phyloP scores from a whole-genome alignment of 2,888 invertebrate species.

The Clusia tigrina region DNA sequence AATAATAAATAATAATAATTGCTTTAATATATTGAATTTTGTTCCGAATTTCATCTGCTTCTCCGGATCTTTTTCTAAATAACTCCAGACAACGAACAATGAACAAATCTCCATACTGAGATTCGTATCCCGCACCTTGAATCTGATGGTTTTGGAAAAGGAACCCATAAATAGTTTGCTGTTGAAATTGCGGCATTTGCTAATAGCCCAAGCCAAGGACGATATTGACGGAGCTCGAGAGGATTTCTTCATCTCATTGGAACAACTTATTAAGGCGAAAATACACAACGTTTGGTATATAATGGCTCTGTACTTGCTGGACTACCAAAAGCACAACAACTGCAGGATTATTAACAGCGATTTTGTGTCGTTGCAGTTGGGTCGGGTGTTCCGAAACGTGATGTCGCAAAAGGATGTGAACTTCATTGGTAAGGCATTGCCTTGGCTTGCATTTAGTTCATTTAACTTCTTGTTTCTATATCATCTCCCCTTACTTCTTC shows the following conservation, averaged over 20 bases:
- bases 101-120: conserved; percentile 51
- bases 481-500: no score
- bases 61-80: no score
- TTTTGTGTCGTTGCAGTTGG: conserved; percentile 53
- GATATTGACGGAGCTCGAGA: conserved; percentile 46
- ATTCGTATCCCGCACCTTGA: conserved; percentile 55
- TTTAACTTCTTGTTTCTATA: no score
- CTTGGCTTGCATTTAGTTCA: conserved; percentile 14
- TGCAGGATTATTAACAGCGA: conserved; percentile 49
- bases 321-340: conserved; percentile 49
- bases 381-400: conserved; percentile 55
- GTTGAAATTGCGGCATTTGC: conserved; percentile 39
- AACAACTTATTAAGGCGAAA: conserved; percentile 58
- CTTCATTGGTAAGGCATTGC: conserved; percentile 56
- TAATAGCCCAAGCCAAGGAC: conserved; percentile 34
- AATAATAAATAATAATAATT: no score
- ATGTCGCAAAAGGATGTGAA: conserved; percentile 58
- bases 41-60: no score
- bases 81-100: conserved; percentile 38
- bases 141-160: conserved; percentile 48
- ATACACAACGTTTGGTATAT: conserved; percentile 58
- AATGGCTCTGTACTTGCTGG: conserved; percentile 55
- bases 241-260: conserved; percentile 56
- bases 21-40: no score
- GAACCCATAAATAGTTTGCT: conserved; percentile 45